These are phyloP conservation scores for Argynnis bischoffii DNA, from an alignment of 2,888 invertebrate species.

Conservation along the genomic window DNA sequence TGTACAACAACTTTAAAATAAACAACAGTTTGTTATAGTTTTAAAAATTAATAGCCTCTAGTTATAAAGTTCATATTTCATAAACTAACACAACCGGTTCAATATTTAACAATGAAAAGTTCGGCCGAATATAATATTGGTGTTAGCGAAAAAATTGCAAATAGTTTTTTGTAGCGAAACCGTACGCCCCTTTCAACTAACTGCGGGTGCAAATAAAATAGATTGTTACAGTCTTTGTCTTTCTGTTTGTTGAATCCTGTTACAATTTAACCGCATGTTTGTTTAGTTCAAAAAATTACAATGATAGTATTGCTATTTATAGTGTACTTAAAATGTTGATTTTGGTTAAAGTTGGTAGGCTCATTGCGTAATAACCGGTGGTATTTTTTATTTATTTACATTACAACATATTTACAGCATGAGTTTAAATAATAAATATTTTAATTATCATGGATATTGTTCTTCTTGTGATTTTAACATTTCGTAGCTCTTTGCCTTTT, in stretches of 20 bases:
- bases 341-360: not conserved
- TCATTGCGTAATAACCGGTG: no score
- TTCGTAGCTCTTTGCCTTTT: no score
- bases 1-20: no score
- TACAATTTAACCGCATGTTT: conserved; percentile 25
- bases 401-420: no score
- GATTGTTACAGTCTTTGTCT: conserved; percentile 24
- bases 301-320: conserved; percentile 14
- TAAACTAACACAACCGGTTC: conserved; percentile 35
- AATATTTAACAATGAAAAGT: conserved; percentile 43
- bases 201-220: conserved; percentile 28
- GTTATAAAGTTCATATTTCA: no score
- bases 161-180: conserved; percentile 45
- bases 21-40: not conserved
- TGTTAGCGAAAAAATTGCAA: conserved; percentile 48
- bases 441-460: no score
- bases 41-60: no score
- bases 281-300: conserved; percentile 2
- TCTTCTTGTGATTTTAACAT: no score
- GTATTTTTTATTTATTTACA: no score
- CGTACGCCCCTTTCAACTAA: conserved; percentile 36
- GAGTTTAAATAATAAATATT: no score
- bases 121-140: conserved; percentile 48
- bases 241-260: conserved; percentile 19
- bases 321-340: conserved; percentile 15